Evolutionary conservation across 2,797 vertebrate genomes (phyloP).

Genomic region (Pangasius macronema): DNA sequence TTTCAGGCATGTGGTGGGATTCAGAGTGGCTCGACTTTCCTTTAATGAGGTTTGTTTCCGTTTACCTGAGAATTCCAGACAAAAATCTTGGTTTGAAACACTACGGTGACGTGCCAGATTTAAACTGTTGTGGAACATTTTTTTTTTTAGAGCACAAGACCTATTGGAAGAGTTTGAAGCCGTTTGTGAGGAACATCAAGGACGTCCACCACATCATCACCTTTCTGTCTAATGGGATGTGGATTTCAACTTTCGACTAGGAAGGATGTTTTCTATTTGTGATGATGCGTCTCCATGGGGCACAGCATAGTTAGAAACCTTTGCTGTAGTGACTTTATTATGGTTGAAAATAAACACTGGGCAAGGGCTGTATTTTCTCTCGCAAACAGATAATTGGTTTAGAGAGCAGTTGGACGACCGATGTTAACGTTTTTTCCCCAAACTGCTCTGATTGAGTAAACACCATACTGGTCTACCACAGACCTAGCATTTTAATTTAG

Average conservation of each 20-base stretch:
- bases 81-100: not conserved
- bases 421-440: conserved; percentile 34
- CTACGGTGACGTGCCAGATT: not conserved
- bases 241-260: not conserved
- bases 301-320: conserved; percentile 21
- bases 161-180: not conserved
- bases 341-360: conserved; percentile 59
- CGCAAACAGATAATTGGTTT: conserved; percentile 61
- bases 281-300: conserved; percentile 40
- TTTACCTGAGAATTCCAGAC: conserved; percentile 26
- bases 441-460: conserved; percentile 47
- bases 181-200: not conserved
- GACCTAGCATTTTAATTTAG: conserved; percentile 16
- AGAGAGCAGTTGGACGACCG: conserved; percentile 42
- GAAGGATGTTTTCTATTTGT: conserved; percentile 46
- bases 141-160: not conserved
- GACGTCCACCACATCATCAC: not conserved
- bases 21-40: not conserved
- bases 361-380: conserved; percentile 51
- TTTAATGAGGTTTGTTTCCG: conserved; percentile 57
- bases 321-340: conserved; percentile 46
- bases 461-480: conserved; percentile 43
- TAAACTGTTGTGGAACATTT: not conserved
- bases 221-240: not conserved
- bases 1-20: conserved; percentile 2